These are phyloP conservation scores for Agriopis leucophaearia DNA, from an alignment of 2,888 invertebrate species.

Conservation along the genomic window DNA sequence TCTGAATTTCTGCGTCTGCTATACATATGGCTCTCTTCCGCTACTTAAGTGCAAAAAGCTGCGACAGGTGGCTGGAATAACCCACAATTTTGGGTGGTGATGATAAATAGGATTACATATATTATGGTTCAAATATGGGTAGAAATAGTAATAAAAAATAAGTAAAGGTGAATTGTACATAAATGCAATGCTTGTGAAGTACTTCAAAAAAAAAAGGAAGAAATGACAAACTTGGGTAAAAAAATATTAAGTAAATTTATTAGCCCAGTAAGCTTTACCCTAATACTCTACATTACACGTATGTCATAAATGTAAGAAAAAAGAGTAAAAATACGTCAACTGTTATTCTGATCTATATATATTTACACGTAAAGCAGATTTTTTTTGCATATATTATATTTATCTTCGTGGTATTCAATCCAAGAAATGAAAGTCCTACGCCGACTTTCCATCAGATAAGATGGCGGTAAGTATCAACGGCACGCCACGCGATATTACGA, in stretches of 20 bases:
- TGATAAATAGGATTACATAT: constrained; percentile 43
- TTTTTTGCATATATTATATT: not conserved
- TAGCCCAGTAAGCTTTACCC: too few relatives aligned
- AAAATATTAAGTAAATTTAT: too few relatives aligned
- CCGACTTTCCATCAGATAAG: constrained; percentile 29
- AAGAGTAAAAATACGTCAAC: too few relatives aligned
- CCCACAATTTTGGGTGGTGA: constrained; percentile 47
- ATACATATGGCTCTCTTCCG: constrained; percentile 49
- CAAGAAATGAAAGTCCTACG: constrained; percentile 24
- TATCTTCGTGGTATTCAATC: constrained; percentile 10
- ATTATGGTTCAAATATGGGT: constrained; percentile 16
- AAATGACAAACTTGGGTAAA: too few relatives aligned
- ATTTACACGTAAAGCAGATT: too few relatives aligned
- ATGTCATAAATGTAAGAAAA: too few relatives aligned
- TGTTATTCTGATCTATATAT: too few relatives aligned
- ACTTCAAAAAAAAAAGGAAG: not conserved
- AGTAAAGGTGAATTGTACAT: not conserved
- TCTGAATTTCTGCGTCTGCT: constrained; percentile 44
- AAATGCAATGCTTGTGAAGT: not conserved
- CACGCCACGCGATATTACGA: constrained; percentile 32
- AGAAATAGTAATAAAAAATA: not conserved
- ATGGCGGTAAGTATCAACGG: constrained; percentile 21
- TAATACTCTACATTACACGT: too few relatives aligned
- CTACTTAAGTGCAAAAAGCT: constrained; percentile 43
- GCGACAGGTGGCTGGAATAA: constrained; percentile 52